These are phyloP conservation scores for Conus canariensis DNA, from an alignment of 2,888 invertebrate genomes.

Conservation along the genomic window DNA sequence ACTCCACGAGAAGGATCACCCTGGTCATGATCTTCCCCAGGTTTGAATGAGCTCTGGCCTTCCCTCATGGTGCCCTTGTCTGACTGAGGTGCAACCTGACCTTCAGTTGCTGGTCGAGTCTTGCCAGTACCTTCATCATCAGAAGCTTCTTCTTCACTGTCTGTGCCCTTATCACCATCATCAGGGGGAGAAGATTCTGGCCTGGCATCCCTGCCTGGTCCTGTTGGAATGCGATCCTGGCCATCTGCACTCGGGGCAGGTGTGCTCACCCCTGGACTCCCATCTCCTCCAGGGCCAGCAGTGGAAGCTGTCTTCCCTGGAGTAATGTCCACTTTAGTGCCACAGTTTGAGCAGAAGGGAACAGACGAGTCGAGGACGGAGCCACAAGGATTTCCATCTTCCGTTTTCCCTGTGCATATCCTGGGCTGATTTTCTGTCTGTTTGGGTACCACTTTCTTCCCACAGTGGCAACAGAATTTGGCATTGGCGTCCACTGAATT, in stretches of 20 bases:
- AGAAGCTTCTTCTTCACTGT: background rate
- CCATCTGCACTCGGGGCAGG: background rate
- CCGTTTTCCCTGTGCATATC: background rate
- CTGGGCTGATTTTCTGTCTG: background rate
- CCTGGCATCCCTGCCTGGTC: background rate
- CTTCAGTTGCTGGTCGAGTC: background rate
- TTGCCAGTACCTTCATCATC: background rate
- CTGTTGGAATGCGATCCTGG: background rate
- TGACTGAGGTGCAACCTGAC: background rate
- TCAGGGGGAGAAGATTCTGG: background rate
- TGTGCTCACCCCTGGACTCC: background rate
- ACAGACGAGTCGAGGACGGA: background rate
- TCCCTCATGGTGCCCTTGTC: background rate
- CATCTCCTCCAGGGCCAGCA: background rate
- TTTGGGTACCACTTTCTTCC: background rate
- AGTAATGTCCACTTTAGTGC: background rate
- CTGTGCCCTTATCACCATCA: background rate
- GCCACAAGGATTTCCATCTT: background rate
- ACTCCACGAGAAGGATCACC: no score
- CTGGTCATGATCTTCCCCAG: no score
- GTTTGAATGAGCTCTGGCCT: background rate
- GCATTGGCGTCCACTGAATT: background rate
- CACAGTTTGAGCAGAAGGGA: background rate
- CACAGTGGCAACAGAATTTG: constrained; percentile 2
- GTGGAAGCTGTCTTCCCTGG: background rate